phyloP scores from a whole-genome alignment of 1,140 invertebrate species.

The Chrysopa pallens region DNA sequence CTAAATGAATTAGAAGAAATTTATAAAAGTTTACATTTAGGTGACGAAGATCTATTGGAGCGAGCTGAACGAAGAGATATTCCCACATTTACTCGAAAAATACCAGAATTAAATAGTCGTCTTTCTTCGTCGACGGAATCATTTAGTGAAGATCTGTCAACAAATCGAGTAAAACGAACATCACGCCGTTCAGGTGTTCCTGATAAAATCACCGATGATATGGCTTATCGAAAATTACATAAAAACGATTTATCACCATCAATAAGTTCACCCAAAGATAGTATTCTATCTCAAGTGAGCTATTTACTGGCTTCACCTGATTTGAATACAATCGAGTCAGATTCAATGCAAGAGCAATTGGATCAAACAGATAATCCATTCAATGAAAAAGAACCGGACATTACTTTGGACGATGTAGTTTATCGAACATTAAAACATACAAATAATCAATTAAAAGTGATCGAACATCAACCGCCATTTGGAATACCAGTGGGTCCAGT shows the following conservation, averaged over 20 bases:
- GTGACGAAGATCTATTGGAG: constrained; percentile 65
- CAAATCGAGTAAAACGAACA: neutral
- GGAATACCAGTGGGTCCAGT: constrained; percentile 73
- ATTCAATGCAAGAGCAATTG: constrained; percentile 16
- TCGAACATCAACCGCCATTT: constrained; percentile 72
- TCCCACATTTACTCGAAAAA: constrained; percentile 23
- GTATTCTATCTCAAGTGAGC: constrained; percentile 54
- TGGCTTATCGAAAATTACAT: constrained; percentile 7
- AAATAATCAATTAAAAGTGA: constrained; percentile 47
- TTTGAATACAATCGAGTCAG: constrained; percentile 23
- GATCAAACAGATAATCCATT: constrained; percentile 25
- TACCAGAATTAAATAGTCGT: constrained; percentile 4
- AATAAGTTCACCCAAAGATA: constrained; percentile 49
- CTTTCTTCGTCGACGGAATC: constrained; percentile 14
- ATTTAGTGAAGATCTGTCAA: constrained; percentile 4
- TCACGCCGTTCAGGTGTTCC: constrained; percentile 11
- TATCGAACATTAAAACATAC: constrained; percentile 61
- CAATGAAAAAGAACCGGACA: constrained; percentile 50
- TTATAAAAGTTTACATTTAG: constrained; percentile 63
- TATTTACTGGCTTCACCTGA: constrained; percentile 54
- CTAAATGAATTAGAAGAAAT: constrained; percentile 76
- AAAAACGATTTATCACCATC: constrained; percentile 22
- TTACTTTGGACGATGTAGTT: constrained; percentile 65
- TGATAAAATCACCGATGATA: neutral
- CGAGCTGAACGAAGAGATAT: constrained; percentile 55